Percentiles rank a stretch among this genome's conserved stretches.
Conservation (phyloP, 2,888 invertebrate genomes). For the Philereme transversata region DNA sequence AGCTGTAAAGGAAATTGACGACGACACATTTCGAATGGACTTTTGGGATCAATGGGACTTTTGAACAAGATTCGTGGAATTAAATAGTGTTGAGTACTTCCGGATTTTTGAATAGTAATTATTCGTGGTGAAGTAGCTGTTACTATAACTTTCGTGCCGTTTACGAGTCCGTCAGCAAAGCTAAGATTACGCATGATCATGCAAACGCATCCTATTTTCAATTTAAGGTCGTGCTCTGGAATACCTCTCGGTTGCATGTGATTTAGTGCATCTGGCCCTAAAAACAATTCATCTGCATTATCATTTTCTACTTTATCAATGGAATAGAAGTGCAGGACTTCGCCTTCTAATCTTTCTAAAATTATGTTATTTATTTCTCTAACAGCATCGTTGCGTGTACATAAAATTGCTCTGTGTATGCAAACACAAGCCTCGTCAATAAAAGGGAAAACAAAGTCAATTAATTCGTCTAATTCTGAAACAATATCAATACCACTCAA, state of each 20-base stretch:
- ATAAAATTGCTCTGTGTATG: not conserved
- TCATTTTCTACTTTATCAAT: slow-evolving; percentile 3
- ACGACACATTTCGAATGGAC: too few species aligned
- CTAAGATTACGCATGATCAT: slow-evolving; percentile 16
- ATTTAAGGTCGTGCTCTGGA: slow-evolving; percentile 4
- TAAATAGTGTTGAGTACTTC: not conserved
- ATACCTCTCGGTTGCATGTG: slow-evolving; percentile 4
- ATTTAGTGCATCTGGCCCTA: too few species aligned
- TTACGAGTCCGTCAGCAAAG: slow-evolving; percentile 13
- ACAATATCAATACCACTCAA: slow-evolving; percentile 8
- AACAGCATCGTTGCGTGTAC: slow-evolving; percentile 3
- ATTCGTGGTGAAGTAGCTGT: slow-evolving; percentile 5
- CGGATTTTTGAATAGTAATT: slow-evolving; percentile 6
- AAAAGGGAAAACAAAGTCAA: slow-evolving; percentile 3
- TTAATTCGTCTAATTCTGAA: slow-evolving; percentile 3
- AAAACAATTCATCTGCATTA: not conserved
- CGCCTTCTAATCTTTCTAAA: slow-evolving; percentile 5
- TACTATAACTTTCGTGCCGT: slow-evolving; percentile 7
- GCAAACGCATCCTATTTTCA: slow-evolving; percentile 8
- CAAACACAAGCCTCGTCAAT: too few species aligned
- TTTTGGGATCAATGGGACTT: too few species aligned
- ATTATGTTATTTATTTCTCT: slow-evolving; percentile 6
- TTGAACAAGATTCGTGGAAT: slow-evolving; percentile 13
- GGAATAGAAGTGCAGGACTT: slow-evolving; percentile 5
- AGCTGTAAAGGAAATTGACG: too few species aligned